Evolutionary conservation across 1,140 invertebrate species (phyloP).

Genomic region (Rhysida immarginata): DNA sequence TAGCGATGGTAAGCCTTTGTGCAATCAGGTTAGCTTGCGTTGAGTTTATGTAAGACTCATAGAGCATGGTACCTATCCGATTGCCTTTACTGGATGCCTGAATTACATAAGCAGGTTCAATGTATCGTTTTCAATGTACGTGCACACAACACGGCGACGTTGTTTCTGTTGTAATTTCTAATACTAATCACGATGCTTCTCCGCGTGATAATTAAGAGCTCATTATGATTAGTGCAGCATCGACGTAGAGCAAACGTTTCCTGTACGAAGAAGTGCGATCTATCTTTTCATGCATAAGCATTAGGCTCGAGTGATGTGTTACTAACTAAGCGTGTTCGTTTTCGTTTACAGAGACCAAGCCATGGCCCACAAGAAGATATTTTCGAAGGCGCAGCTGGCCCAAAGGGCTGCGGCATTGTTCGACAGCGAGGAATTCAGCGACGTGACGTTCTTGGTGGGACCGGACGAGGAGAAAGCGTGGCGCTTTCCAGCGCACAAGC

Average conservation of each 20-base stretch:
- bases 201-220: neutral
- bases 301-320: too few species aligned
- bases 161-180: neutral
- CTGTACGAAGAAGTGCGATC: too few species aligned
- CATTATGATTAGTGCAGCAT: neutral
- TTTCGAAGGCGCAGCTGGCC: neutral
- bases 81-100: too few species aligned
- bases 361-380: neutral
- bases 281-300: too few species aligned
- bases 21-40: too few species aligned
- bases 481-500: conserved; percentile 47
- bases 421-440: conserved; percentile 43
- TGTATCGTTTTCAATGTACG: too few species aligned
- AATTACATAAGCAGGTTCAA: too few species aligned
- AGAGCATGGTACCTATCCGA: too few species aligned
- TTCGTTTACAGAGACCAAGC: neutral
- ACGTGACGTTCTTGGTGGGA: conserved; percentile 48
- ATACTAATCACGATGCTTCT: neutral
- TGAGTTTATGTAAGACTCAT: too few species aligned
- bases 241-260: neutral
- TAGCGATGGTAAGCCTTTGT: too few species aligned
- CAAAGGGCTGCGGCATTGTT: conserved; percentile 18
- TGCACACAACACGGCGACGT: too few species aligned
- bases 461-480: conserved; percentile 37
- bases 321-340: neutral